Conservation (phyloP, 2,797 vertebrate genomes). For the Fistularia tabacaria region DNA sequence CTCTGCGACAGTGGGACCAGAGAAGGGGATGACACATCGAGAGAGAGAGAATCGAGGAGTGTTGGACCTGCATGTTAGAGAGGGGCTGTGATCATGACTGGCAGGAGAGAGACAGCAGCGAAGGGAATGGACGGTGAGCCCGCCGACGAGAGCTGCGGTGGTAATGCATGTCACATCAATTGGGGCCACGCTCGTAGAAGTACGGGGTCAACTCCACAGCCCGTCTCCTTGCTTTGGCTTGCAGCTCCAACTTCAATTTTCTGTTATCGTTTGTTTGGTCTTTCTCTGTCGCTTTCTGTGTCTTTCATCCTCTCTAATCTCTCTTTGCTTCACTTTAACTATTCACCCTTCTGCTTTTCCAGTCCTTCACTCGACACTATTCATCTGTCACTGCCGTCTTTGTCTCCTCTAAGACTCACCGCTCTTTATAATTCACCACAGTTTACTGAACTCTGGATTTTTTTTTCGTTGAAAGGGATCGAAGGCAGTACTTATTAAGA, state of each 20-base stretch:
- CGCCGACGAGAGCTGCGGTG: conserved; percentile 45
- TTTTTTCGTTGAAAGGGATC: too few relatives aligned
- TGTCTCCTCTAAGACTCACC: conserved; percentile 20
- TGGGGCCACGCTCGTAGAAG: conserved; percentile 50
- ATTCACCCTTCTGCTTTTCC: conserved; percentile 5
- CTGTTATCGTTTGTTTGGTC: conserved; percentile 40
- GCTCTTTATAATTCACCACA: conserved; percentile 19
- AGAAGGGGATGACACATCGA: conserved; percentile 33
- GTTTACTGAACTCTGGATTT: neutral
- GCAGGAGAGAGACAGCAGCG: conserved; percentile 42
- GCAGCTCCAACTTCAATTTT: conserved; percentile 32
- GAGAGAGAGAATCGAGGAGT: conserved; percentile 18
- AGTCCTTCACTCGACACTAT: conserved; percentile 15
- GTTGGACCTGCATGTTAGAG: conserved; percentile 29
- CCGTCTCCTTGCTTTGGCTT: conserved; percentile 33
- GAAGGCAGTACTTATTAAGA: too few relatives aligned
- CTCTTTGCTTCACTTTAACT: conserved; percentile 26
- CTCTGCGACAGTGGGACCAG: conserved; percentile 47
- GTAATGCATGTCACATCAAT: conserved; percentile 76
- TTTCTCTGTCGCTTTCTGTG: conserved; percentile 12
- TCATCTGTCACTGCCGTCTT: conserved; percentile 24
- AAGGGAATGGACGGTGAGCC: conserved; percentile 31
- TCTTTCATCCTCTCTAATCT: conserved; percentile 26
- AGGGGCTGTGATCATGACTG: conserved; percentile 55
- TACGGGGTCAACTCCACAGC: conserved; percentile 54